Percentiles rank a stretch among this genome's conserved stretches.
These are phyloP conservation scores for Pseudopodoces humilis DNA, from an alignment of 2,113 vertebrate species.

Conservation along the genomic window DNA sequence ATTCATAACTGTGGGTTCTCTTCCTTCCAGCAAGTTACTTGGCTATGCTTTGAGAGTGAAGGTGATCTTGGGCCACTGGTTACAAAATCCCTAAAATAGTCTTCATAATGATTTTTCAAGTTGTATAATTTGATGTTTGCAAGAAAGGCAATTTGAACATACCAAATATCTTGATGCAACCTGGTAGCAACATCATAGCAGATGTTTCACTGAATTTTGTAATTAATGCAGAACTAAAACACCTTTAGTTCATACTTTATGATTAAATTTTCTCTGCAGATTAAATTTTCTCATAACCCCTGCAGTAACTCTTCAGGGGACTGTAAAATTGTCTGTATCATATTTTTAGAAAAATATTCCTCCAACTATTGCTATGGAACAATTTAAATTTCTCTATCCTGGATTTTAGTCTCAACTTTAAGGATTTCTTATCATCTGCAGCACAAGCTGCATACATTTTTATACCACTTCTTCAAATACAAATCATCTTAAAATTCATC, in stretches of 20 bases:
- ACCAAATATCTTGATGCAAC: neutral
- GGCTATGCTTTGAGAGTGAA: neutral
- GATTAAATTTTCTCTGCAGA: neutral
- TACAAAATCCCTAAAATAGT: neutral
- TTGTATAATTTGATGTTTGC: neutral
- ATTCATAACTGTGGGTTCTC: neutral
- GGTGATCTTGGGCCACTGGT: neutral
- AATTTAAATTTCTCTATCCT: neutral
- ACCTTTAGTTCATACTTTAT: neutral
- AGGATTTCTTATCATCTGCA: neutral
- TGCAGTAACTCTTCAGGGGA: neutral
- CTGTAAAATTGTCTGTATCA: neutral
- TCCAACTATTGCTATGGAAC: neutral
- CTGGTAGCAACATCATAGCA: neutral
- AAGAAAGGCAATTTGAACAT: neutral
- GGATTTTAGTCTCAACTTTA: neutral
- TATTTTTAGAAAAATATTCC: slow-evolving; percentile 29
- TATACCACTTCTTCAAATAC: neutral
- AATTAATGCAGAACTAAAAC: neutral
- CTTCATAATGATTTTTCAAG: neutral
- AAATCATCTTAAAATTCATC: neutral
- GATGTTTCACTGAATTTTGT: neutral
- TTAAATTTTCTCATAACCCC: neutral
- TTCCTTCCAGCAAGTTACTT: neutral
- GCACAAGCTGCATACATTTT: neutral